Evolutionary conservation across 2,888 invertebrate species (phyloP).

Genomic region (Crocallis elinguaria): DNA sequence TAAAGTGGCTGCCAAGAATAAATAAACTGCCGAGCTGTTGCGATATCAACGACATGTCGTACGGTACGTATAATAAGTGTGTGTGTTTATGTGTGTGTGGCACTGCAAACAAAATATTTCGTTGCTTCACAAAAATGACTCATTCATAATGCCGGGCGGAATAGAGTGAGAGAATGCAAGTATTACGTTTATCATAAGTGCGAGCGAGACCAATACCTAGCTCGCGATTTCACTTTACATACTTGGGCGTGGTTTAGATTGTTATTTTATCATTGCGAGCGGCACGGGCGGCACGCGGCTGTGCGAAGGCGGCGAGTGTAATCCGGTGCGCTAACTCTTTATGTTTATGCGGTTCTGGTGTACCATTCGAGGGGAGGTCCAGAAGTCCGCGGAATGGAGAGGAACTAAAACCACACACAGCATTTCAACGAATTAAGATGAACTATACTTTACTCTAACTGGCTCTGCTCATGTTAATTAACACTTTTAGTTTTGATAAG

Average conservation of each 20-base stretch:
- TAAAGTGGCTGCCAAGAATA: too few species aligned
- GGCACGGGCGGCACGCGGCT: too few species aligned
- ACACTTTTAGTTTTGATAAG: too few species aligned
- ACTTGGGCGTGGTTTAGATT: background rate
- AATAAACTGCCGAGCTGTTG: too few species aligned
- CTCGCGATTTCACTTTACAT: background rate
- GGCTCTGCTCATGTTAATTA: too few species aligned
- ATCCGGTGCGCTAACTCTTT: background rate
- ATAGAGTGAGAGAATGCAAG: background rate
- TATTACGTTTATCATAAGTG: background rate
- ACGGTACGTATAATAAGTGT: too few species aligned
- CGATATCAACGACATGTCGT: too few species aligned
- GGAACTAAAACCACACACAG: background rate
- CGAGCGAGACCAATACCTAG: background rate
- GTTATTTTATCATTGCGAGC: too few species aligned
- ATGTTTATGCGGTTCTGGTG: conserved; percentile 14
- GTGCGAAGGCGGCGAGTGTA: background rate
- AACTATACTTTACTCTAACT: too few species aligned
- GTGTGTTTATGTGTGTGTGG: background rate
- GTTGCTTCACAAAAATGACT: background rate
- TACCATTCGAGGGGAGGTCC: conserved; percentile 21
- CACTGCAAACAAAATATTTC: too few species aligned
- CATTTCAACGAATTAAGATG: too few species aligned
- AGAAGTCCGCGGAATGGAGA: conserved; percentile 28
- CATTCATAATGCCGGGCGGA: background rate